Percentiles rank a stretch among this genome's conserved stretches.
phyloP scores from a whole-genome alignment of 2,888 invertebrate genomes.

The Tenthredo amoena region DNA sequence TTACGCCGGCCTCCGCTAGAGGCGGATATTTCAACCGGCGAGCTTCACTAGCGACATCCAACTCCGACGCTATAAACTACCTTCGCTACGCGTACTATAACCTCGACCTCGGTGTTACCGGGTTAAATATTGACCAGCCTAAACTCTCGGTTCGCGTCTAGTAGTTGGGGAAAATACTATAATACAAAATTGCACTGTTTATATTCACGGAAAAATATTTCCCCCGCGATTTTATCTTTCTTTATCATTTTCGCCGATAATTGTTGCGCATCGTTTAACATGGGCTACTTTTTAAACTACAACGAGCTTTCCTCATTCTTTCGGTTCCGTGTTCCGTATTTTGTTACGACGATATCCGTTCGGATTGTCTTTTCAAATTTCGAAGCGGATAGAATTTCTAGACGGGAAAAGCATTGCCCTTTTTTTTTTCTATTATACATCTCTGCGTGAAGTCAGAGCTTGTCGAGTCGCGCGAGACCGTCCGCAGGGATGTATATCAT shows the following conservation, averaged over 20 bases:
- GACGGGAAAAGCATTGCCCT: no score
- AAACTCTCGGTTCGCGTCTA: not conserved
- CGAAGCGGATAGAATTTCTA: no score
- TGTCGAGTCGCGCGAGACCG: not conserved
- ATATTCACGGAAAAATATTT: not conserved
- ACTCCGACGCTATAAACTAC: not conserved
- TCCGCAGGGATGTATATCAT: not conserved
- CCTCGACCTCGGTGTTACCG: not conserved
- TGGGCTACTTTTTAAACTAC: not conserved
- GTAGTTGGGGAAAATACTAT: not conserved
- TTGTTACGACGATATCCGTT: not conserved
- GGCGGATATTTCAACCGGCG: constrained; percentile 48
- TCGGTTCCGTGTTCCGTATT: not conserved
- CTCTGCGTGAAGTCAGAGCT: not conserved
- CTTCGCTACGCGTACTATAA: not conserved
- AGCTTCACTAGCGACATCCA: constrained; percentile 51
- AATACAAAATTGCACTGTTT: not conserved
- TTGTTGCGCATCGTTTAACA: not conserved
- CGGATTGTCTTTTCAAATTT: not conserved
- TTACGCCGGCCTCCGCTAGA: constrained; percentile 67
- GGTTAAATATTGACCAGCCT: constrained; percentile 33
- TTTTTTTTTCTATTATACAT: not conserved
- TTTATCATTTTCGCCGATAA: not conserved
- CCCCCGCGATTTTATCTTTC: not conserved
- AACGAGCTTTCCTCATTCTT: no score